Evolutionary conservation across 1,140 invertebrate genomes (phyloP).

Genomic region (Radopholus similis): DNA sequence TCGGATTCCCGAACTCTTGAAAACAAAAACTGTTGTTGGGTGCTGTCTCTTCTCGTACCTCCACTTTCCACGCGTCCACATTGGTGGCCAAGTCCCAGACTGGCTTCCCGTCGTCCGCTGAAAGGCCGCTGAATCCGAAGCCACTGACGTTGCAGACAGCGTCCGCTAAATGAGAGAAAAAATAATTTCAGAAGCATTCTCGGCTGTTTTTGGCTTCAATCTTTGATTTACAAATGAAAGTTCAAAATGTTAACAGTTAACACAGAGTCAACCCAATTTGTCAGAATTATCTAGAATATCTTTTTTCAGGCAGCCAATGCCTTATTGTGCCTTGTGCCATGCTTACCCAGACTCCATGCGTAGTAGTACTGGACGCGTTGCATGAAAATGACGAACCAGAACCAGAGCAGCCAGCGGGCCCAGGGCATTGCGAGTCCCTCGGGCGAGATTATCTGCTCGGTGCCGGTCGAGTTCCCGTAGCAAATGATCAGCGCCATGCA

Average conservation of each 20-base stretch:
- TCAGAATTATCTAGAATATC: no score
- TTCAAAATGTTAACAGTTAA: no score
- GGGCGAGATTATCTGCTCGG: constrained; percentile 4
- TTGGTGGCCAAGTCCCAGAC: constrained; percentile 86
- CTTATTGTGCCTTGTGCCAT: no score
- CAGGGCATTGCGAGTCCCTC: constrained; percentile 16
- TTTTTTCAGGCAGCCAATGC: no score
- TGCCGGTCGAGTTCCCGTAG: constrained; percentile 15
- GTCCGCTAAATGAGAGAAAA: constrained; percentile 62
- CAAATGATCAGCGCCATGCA: constrained; percentile 12
- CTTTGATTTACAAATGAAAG: no score
- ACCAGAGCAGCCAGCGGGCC: constrained; percentile 24
- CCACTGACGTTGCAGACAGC: constrained; percentile 82
- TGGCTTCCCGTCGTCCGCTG: constrained; percentile 67
- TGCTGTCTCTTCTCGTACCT: constrained; percentile 67
- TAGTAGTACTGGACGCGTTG: constrained; percentile 87
- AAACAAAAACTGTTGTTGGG: background rate
- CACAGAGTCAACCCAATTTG: no score
- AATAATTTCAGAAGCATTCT: background rate
- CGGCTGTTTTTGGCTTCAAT: background rate
- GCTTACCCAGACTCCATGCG: constrained; percentile 72
- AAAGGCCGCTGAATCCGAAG: constrained; percentile 63
- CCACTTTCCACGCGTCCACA: constrained; percentile 81
- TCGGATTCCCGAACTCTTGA: no score
- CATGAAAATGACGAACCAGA: constrained; percentile 35